Base-by-base conservation (phyloP, 37 sponge, comb jelly and placozoan genomes). In the Chondrilla cf. caribensis region DNA sequence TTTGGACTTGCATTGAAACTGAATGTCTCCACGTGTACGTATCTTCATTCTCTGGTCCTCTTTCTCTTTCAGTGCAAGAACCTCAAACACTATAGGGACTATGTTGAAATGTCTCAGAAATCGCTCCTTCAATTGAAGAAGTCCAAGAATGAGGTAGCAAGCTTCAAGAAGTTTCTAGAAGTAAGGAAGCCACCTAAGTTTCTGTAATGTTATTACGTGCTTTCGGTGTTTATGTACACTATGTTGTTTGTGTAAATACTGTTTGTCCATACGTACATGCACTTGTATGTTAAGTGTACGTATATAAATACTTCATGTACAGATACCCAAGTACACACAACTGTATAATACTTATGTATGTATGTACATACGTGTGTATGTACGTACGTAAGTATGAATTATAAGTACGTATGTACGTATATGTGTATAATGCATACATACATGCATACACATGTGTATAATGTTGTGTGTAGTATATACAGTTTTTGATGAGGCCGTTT, bases 21-120 rank as follows among this genome's bases (percentile, higher is more conserved):
- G n/a, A n/a, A n/a, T n/a, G n/a, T n/a, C n/a, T n/a, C n/a, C n/a
- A n/a, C n/a, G n/a, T n/a, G n/a, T n/a, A 42, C 18, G 58, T 72
- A 14, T 33, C 26, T 19, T 22, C 4, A 38, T 37, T 35, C 38
- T 32, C n/a, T 42, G 37, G 18, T 43, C 39, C 68, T 18, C n/a
- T n/a, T n/a, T n/a, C n/a, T n/a, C n/a, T n/a, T 36, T 29, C 59
- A 92, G 93, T 92, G 93, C 39, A 83, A 79, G 47, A 83, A 84
- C 77, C 84, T 92, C 44, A 88, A 79, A 36, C 81, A 88, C 37
- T 92, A 92, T 81, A 88, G 88, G 33, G 93, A 92, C 68, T 88
- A 88, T 75, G 93, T 92, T 78, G 93, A 92, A 86, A 88, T 88
- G 84, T 92, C 85, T 55, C 62, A 64, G 32, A 79, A 80, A 38